Conservation (phyloP, 2,113 vertebrate genomes). For the Numenius arquata region DNA sequence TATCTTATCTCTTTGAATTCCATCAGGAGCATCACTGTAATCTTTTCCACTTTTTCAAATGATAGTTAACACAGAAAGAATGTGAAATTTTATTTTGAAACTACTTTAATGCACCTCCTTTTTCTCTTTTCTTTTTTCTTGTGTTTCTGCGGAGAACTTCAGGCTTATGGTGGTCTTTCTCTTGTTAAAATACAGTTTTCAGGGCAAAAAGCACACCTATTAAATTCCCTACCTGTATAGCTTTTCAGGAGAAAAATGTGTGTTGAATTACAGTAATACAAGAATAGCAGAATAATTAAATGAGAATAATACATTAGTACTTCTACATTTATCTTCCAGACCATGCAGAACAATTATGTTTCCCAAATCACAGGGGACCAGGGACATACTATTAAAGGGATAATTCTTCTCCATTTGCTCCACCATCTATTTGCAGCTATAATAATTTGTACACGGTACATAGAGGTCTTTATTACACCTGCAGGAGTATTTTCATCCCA, state of each 20-base stretch:
- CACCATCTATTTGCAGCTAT: not conserved
- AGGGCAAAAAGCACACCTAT: not conserved
- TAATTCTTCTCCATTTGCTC: not conserved
- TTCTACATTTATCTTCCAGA: slow-evolving; percentile 6
- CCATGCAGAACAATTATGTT: slow-evolving; percentile 18
- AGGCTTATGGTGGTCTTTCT: not conserved
- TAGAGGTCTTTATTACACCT: slow-evolving; percentile 26
- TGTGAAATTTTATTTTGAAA: not conserved
- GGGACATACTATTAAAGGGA: slow-evolving; percentile 42
- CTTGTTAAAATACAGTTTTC: not conserved
- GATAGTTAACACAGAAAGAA: not conserved
- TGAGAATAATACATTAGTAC: slow-evolving; percentile 4
- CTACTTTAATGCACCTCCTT: not conserved
- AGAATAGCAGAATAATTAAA: slow-evolving; percentile 32
- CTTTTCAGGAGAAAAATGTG: slow-evolving; percentile 1
- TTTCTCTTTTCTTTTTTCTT: not conserved
- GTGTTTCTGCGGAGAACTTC: not conserved
- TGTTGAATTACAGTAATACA: slow-evolving; percentile 7
- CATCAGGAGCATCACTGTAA: not conserved
- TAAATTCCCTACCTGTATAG: not conserved
- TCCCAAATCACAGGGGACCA: slow-evolving; percentile 11
- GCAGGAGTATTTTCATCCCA: not conserved
- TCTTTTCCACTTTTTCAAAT: not conserved
- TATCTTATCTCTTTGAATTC: not conserved
- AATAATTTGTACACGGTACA: not conserved